phyloP scores from a whole-genome alignment of 2,888 invertebrate species.

The Poecilus cupreus region DNA sequence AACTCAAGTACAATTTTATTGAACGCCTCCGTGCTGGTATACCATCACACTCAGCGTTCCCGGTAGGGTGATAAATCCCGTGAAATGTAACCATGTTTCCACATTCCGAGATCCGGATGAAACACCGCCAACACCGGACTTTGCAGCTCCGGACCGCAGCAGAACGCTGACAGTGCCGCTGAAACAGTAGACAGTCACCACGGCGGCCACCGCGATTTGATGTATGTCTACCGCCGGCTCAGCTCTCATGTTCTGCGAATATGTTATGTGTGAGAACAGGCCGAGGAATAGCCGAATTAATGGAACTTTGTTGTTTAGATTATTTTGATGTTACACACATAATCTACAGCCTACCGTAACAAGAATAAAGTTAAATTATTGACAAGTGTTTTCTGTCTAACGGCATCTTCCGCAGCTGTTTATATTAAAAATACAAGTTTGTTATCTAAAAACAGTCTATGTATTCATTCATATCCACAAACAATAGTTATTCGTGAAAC shows the following conservation, averaged over 20 bases:
- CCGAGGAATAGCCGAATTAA: too few relatives aligned
- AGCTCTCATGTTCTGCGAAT: not conserved
- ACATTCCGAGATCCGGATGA: not conserved
- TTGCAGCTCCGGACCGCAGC: not conserved
- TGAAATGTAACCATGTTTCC: not conserved
- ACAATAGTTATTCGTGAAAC: too few relatives aligned
- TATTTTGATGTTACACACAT: too few relatives aligned
- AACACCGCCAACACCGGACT: not conserved
- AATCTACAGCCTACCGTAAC: too few relatives aligned
- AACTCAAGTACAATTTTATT: not conserved
- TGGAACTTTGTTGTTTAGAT: too few relatives aligned
- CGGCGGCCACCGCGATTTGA: not conserved
- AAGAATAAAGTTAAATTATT: too few relatives aligned
- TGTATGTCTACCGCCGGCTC: not conserved
- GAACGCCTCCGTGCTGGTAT: not conserved
- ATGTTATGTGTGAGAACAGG: not conserved
- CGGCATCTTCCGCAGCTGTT: too few relatives aligned
- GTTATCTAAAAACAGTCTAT: too few relatives aligned
- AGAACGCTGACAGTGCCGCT: not conserved
- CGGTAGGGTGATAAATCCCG: slow-evolving; percentile 6
- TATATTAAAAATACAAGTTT: too few relatives aligned
- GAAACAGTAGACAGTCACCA: not conserved
- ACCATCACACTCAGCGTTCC: not conserved
- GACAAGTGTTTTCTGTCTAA: too few relatives aligned
- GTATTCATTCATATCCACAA: too few relatives aligned